Conservation (phyloP, 2,797 vertebrate species). For the Clamator glandarius region DNA sequence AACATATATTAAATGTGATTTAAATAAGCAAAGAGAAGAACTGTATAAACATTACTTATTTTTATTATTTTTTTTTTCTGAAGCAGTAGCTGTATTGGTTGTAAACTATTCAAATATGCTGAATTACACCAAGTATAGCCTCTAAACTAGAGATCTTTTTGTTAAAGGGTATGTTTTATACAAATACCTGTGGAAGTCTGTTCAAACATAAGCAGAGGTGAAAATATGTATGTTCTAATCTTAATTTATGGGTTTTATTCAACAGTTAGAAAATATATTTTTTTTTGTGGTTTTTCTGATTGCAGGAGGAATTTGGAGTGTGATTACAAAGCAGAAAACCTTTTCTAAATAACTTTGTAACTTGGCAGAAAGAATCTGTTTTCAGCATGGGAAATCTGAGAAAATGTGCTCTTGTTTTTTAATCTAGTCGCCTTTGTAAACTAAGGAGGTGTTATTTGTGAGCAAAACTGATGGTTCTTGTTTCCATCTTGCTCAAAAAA, state of each 20-base stretch:
- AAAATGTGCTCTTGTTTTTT: background rate
- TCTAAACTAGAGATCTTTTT: background rate
- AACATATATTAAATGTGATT: rapidly evolving
- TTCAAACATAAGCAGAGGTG: background rate
- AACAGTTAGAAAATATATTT: background rate
- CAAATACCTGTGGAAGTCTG: background rate
- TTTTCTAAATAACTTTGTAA: background rate
- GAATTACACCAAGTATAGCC: background rate
- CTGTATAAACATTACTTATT: background rate
- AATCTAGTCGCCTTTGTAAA: background rate
- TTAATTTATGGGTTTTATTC: background rate
- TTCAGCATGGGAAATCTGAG: background rate
- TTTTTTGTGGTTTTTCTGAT: background rate
- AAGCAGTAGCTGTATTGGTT: background rate
- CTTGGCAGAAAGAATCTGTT: background rate
- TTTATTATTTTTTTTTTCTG: background rate
- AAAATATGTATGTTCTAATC: background rate
- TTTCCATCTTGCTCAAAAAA: background rate
- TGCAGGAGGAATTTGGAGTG: background rate
- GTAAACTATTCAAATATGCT: background rate
- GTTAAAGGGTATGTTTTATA: background rate
- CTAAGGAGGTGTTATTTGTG: background rate
- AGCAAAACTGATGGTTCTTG: background rate
- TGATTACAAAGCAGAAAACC: background rate
- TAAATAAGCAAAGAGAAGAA: background rate